These are phyloP conservation scores for Alaudala cheleensis DNA, from an alignment of 2,113 vertebrate genomes.

Conservation along the genomic window DNA sequence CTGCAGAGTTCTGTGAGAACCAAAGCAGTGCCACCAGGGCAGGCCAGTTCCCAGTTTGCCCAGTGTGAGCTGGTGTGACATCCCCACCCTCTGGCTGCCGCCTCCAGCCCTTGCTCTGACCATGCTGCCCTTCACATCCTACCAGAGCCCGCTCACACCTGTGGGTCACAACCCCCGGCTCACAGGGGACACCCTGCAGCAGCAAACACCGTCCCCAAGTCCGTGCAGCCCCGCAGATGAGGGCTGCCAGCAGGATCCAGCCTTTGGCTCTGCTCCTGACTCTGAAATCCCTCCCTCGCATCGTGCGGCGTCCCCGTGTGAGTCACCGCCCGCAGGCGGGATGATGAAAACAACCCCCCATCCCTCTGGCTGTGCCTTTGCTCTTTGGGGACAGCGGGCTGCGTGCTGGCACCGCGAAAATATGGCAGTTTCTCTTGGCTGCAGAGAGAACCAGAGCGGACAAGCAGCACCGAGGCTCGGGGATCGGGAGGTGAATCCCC, in stretches of 20 bases:
- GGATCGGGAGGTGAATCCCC: neutral
- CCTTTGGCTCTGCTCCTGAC: neutral
- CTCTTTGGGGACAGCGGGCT: neutral
- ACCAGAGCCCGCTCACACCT: neutral
- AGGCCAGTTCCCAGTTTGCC: neutral
- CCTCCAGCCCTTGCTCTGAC: neutral
- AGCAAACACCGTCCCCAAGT: neutral
- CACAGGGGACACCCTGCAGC: neutral
- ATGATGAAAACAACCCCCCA: neutral
- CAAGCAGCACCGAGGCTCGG: neutral
- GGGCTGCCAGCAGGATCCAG: neutral
- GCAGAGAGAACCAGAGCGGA: neutral
- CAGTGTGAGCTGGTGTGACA: neutral
- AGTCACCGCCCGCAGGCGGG: neutral
- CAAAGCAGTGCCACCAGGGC: neutral
- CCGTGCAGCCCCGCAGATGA: neutral
- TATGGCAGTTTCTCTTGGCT: neutral
- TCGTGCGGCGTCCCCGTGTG: neutral
- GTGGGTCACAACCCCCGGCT: neutral
- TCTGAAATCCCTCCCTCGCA: neutral
- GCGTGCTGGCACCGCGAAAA: neutral
- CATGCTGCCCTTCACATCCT: rapidly evolving
- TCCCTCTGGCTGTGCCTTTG: neutral
- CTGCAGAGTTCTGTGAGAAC: neutral
- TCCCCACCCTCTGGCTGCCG: rapidly evolving